Evolutionary conservation across 1,140 invertebrate species (phyloP).

Genomic region (Zophobas atratus): DNA sequence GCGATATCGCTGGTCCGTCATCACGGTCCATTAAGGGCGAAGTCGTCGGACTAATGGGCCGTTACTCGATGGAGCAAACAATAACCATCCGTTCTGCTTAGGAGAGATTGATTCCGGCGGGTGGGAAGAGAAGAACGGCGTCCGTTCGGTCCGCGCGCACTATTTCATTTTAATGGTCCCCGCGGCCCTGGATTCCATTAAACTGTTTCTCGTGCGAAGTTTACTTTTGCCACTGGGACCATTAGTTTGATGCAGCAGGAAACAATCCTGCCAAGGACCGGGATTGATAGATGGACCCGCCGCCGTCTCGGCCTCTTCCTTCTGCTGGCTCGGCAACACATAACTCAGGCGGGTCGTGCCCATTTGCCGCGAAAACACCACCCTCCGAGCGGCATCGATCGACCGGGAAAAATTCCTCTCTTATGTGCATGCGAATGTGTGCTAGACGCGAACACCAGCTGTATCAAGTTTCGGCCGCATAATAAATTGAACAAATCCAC

Average conservation of each 20-base stretch:
- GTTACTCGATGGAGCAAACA: constrained; percentile 55
- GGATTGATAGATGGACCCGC: constrained; percentile 65
- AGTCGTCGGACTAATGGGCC: constrained; percentile 56
- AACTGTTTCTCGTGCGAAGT: constrained; percentile 68
- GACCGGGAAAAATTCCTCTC: constrained; percentile 29
- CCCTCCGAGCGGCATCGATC: constrained; percentile 12
- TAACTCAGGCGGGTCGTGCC: constrained; percentile 54
- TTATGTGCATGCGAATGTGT: not conserved
- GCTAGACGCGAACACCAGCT: constrained; percentile 24
- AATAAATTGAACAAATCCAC: constrained; percentile 67
- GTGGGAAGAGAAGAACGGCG: constrained; percentile 52
- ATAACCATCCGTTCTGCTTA: constrained; percentile 64
- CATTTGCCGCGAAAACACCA: constrained; percentile 42
- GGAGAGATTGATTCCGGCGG: constrained; percentile 63
- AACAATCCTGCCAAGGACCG: constrained; percentile 65
- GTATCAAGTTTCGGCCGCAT: constrained; percentile 54
- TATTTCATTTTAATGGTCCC: constrained; percentile 71
- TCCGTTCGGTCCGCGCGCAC: constrained; percentile 63
- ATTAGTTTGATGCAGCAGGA: constrained; percentile 68
- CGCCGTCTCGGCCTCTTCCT: constrained; percentile 57
- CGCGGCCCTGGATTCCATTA: constrained; percentile 68
- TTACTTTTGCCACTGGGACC: constrained; percentile 68
- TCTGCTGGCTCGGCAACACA: constrained; percentile 60
- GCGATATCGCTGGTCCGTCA: constrained; percentile 48
- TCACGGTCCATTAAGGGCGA: constrained; percentile 59